Base-by-base conservation (phyloP, 2,888 invertebrate genomes). In the Ischnura elegans region DNA sequence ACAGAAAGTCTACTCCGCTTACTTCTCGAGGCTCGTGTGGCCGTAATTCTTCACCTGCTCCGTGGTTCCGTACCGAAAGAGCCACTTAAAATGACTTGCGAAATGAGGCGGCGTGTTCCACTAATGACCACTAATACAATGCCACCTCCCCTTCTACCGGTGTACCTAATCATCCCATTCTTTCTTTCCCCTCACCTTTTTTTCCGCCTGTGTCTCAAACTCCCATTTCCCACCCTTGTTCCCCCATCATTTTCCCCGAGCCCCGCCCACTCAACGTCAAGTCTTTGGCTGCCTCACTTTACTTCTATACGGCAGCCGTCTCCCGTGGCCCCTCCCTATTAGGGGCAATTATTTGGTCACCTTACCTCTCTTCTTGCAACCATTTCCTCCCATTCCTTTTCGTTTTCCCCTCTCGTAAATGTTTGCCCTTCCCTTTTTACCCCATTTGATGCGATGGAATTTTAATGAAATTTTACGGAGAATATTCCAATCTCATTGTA, bases 41-140 rank as follows among this genome's bases (percentile, higher is more conserved):
- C 6, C 16, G 47, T 61, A 61, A 61, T 61, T 61, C 61, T n/a
- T 61, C 5, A n/a, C 61, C 61, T 61, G 21, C 61, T n/a, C 21
- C 61, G 61, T 5, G 16, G 61, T 61, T n/a, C 61, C 61, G 61
- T 19, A 21, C 61, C 21, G 4, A 61, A 61, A 13, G 47, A 61
- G 21, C 13, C 61, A 61, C 13, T 61, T 61, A 21, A 61, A 61
- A 61, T 61, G 61, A 61, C 61, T 61, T 61, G 61, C 61, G 25
- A 61, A 61, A 61, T 21, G 61, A 61, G 61, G 61, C 13, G 25
- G 19, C 21, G n/a, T 61, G 25, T 61, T 61, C 61, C 61, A 3
- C 61, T 61, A 61, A 61, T 8, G 61, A 61, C 61, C 61, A 61
- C 61, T 61, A 61, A 61, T 61, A 61, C 61, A 61, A 61, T 61